Evolutionary conservation across 2,888 invertebrate species (phyloP).

Genomic region (Heteromurus nitidus): DNA sequence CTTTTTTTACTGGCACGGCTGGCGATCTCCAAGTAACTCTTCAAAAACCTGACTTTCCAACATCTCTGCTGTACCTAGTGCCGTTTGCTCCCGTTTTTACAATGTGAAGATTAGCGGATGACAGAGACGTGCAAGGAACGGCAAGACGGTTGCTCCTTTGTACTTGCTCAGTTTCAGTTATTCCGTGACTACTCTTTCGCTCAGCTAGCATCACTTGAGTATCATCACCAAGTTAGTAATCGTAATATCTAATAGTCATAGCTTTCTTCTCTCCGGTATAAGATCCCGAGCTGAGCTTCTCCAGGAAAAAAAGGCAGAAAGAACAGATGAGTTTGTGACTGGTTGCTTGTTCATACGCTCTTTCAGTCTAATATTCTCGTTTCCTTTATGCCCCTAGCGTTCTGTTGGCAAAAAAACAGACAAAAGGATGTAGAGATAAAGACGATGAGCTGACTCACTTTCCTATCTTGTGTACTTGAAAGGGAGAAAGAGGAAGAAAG

Average conservation of each 20-base stretch:
- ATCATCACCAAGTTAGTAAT: constrained; percentile 59
- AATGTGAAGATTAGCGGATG: constrained; percentile 39
- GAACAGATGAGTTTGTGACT: constrained; percentile 41
- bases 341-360: constrained; percentile 7
- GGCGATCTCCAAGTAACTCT: constrained; percentile 30
- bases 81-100: constrained; percentile 20
- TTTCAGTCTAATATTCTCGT: constrained; percentile 33
- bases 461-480: constrained; percentile 27
- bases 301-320: constrained; percentile 5
- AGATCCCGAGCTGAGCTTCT: neutral
- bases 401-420: constrained; percentile 60
- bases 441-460: constrained; percentile 56
- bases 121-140: constrained; percentile 34
- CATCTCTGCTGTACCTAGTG: constrained; percentile 37
- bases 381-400: constrained; percentile 51
- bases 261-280: constrained; percentile 10
- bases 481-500: neutral
- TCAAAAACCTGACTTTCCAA: constrained; percentile 50
- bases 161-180: constrained; percentile 19
- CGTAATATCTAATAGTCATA: constrained; percentile 61
- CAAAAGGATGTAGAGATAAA: constrained; percentile 59
- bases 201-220: constrained; percentile 40
- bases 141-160: constrained; percentile 7
- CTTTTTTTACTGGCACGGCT: constrained; percentile 32
- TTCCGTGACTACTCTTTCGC: neutral